Conservation (phyloP, 2,113 vertebrate species). For the Zosterops hypoxanthus region DNA sequence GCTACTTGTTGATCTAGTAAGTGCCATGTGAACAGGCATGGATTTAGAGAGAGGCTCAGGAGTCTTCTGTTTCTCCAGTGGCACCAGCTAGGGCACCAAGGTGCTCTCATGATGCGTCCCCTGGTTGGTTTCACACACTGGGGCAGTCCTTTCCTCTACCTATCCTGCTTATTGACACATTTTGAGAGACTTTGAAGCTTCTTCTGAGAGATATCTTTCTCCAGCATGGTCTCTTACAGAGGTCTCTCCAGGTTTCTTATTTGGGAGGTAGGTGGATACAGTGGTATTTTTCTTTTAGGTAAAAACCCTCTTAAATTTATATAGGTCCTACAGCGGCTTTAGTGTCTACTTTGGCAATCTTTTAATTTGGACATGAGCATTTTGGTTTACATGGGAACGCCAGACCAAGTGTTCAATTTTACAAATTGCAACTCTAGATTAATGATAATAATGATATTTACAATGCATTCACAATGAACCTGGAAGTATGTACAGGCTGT, state of each 20-base stretch:
- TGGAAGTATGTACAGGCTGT: not conserved
- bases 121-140: not conserved
- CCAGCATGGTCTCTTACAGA: not conserved
- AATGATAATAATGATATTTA: not conserved
- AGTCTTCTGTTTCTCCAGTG: not conserved
- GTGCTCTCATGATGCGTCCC: not conserved
- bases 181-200: not conserved
- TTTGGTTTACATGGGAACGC: accelerated
- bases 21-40: not conserved
- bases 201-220: not conserved
- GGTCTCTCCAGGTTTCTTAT: not conserved
- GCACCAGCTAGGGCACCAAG: not conserved
- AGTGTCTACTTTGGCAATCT: not conserved
- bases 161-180: not conserved
- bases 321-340: not conserved
- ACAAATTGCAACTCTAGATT: not conserved
- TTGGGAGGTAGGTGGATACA: accelerated
- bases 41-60: not conserved
- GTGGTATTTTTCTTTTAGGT: not conserved
- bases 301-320: not conserved
- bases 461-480: not conserved
- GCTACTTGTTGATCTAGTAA: not conserved
- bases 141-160: not conserved
- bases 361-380: not conserved
- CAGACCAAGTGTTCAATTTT: not conserved